Conservation (phyloP, 1,140 invertebrate genomes). For the Drosophila kepulauana region DNA sequence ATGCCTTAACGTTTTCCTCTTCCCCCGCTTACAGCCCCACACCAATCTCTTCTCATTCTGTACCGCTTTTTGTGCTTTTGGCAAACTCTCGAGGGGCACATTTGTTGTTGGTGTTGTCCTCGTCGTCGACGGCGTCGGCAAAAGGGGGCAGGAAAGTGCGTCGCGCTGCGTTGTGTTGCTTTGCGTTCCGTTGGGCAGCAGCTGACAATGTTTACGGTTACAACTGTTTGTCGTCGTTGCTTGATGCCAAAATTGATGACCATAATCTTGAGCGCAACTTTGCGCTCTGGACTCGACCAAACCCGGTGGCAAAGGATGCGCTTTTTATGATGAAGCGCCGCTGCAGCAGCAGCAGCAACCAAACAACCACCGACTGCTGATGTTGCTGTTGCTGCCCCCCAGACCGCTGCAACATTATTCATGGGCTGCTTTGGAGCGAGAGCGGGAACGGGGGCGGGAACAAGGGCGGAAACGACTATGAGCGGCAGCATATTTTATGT, state of each 20-base stretch:
- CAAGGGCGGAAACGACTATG: constrained; percentile 41
- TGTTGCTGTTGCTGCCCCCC: constrained; percentile 23
- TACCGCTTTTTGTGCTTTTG: constrained; percentile 42
- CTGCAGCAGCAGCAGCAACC: constrained; percentile 58
- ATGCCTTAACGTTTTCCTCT: constrained; percentile 71
- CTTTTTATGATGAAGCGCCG: constrained; percentile 80
- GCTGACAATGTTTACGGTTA: constrained; percentile 76
- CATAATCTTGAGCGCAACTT: constrained; percentile 75
- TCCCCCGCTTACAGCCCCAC: background rate
- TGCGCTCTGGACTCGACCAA: constrained; percentile 31
- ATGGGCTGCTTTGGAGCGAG: constrained; percentile 42
- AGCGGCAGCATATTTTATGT: constrained; percentile 83
- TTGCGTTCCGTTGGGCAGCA: constrained; percentile 24
- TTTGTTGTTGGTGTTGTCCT: constrained; percentile 63
- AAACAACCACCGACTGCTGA: constrained; percentile 71
- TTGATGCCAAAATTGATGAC: constrained; percentile 84
- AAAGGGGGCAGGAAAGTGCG: constrained; percentile 20
- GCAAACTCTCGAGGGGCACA: constrained; percentile 72
- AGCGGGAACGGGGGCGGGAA: background rate
- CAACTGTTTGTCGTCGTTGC: constrained; percentile 70
- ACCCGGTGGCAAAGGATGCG: constrained; percentile 67
- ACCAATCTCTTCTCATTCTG: background rate
- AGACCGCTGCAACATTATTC: constrained; percentile 77
- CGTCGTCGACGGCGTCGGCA: too few relatives aligned
- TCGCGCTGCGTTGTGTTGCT: background rate